phyloP scores from a whole-genome alignment of 2,888 invertebrate species.

The Corythucha ciliata region DNA sequence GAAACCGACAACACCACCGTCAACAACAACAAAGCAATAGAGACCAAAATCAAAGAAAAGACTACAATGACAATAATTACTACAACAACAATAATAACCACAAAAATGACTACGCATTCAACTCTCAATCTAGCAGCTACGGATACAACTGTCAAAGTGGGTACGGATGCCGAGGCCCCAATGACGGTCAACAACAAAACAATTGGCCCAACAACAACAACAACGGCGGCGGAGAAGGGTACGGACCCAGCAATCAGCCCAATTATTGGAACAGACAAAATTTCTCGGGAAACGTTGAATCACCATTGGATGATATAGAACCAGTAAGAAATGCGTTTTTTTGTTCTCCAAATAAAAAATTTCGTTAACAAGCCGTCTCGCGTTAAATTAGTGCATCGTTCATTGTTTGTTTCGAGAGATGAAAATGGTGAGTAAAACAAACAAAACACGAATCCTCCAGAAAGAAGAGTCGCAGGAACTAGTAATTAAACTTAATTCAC shows the following conservation, averaged over 20 bases:
- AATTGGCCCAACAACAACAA: neutral
- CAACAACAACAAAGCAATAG: neutral
- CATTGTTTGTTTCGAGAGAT: conserved; percentile 38
- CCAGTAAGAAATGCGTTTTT: conserved; percentile 26
- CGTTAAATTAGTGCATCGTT: conserved; percentile 34
- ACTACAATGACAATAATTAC: neutral
- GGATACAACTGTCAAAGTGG: too few species aligned
- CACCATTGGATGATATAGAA: conserved; percentile 45
- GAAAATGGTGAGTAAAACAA: conserved; percentile 36
- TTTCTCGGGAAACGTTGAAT: conserved; percentile 38
- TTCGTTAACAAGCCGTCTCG: neutral
- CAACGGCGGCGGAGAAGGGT: neutral
- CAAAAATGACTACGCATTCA: neutral
- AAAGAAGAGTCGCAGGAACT: too few species aligned
- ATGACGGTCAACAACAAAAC: too few species aligned
- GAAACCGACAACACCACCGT: neutral
- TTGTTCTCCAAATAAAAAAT: neutral
- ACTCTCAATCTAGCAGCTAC: too few species aligned
- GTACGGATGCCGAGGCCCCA: too few species aligned
- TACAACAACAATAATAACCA: neutral
- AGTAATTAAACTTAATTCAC: too few species aligned
- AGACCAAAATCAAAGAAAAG: neutral
- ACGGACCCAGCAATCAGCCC: neutral
- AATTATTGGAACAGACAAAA: neutral
- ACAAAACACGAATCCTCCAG: too few species aligned